Evolutionary conservation across 92 coral and sea anemone species (phyloP), one percentile per base, ranked within the genome.

Genomic region (Umimayanthus kanabou): DNA sequence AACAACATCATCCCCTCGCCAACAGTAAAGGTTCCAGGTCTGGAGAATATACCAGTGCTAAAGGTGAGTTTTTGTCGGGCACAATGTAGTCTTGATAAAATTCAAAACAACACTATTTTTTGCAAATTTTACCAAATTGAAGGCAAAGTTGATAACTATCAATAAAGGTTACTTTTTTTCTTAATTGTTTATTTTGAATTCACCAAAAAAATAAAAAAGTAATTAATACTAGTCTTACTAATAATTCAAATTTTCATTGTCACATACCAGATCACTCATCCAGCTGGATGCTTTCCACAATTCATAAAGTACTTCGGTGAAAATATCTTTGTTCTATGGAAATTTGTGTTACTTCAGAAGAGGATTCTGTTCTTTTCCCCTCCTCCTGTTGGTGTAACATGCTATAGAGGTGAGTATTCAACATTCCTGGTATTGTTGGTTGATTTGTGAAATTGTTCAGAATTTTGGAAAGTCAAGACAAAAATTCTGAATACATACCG

Each of bases 261-360:
- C 71, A 28, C 39, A 45, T 88, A 66, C 10, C 80, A 96, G 99
- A 97, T 97, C 74, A 97, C 98, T 16, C 99, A 97, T 89, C 99
- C 99, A 69, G 99, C 98, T 85, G 99, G 99, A 39, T 97, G 99
- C 89, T 97, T 97, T 89, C 93, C 99, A 39, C 99, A 97, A 76
- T 95, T 97, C 80, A 86, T 97, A 50, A 97, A 95, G 81, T 97
- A 93, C 90, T 97, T 97, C 95, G 98, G 99, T 66, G 98, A 97
- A 77, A 91, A 93, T 47, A 94, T 97, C 28, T 97, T 95, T 91
- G 93, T 93, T 42, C 92, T 97, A 13, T 97, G 99, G 99, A 97
- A 97, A 89, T 89, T 97, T 91, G 95, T 97, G 42, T 88, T 97
- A 57, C 88, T 97, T 42, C 99, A 95, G 85, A 96, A 96, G 86